Evolutionary conservation across 2,797 vertebrate genomes (phyloP), one percentile per base, ranked within the genome.

Genomic region (Botia kubotai): DNA sequence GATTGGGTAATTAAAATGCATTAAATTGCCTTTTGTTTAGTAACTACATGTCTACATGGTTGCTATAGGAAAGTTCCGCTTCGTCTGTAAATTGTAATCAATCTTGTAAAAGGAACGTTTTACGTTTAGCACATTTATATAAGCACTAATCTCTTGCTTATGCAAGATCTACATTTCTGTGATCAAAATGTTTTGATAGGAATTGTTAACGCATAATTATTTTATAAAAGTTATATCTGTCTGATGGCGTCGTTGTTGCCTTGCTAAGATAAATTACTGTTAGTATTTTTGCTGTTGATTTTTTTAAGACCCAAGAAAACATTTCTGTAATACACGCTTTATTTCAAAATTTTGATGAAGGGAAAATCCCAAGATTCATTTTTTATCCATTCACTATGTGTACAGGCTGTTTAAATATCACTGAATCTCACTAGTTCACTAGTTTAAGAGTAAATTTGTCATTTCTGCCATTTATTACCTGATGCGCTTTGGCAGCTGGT

Each of bases 251-350:
- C 11, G n/a, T 36, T 12, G 2, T 13, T 70, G 78, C 75, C 63
- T 81, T 72, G 79, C 75, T 75, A 4, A 26, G 75, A 86, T 79
- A 79, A 83, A 86, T 83, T 76, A 75, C 43, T 46, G 10, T 46
- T 46, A 11, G 43, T 10, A 2, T 8, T 29, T 50, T 14, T 48
- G 23, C 6, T n/a, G 23, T 17, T 29, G 10, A 33, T 11, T 21
- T 4, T 29, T 16, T 23, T 71, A 48, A 5, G 23, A 19, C 1
- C n/a, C 3, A 63, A 33, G 10, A 69, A 26, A 39, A n/a, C 46
- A 70, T 29, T 23, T 66, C n/a, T 60, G 19, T 72, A 52, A 4
- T n/a, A 19, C n/a, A n/a, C 46, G 21, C 55, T 73, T 60, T 57
- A 14, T 33, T 39, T 36, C 11, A 39, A 13, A 36, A 23, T 2